These are phyloP conservation scores for Sminthurides aquaticus DNA, from an alignment of 2,888 invertebrate genomes.

Conservation along the genomic window DNA sequence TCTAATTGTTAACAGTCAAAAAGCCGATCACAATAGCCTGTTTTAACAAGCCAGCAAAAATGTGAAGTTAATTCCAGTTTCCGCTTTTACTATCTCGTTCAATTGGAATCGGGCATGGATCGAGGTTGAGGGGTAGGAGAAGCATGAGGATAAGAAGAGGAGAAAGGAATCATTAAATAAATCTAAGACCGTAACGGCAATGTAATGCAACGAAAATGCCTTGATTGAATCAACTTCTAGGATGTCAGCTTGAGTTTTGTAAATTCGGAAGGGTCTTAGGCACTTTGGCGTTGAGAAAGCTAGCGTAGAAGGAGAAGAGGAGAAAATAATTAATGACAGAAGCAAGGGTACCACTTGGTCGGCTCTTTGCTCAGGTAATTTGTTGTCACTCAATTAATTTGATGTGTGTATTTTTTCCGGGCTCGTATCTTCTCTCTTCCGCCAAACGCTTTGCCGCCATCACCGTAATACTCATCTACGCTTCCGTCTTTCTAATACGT, in stretches of 20 bases:
- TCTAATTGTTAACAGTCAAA: too few relatives aligned
- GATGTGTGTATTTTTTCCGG: not conserved
- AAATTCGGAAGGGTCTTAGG: too few relatives aligned
- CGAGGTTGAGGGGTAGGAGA: too few relatives aligned
- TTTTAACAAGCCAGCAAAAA: too few relatives aligned
- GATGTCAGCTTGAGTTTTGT: slow-evolving; percentile 23
- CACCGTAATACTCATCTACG: too few relatives aligned
- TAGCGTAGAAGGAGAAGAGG: slow-evolving; percentile 15
- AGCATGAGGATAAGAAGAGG: too few relatives aligned
- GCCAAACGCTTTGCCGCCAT: not conserved
- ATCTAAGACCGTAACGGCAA: slow-evolving; percentile 8
- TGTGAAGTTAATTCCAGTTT: too few relatives aligned
- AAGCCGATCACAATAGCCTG: too few relatives aligned
- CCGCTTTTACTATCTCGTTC: too few relatives aligned
- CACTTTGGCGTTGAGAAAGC: slow-evolving; percentile 7
- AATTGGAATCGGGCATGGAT: too few relatives aligned
- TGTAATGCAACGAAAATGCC: slow-evolving; percentile 24
- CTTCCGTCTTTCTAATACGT: too few relatives aligned
- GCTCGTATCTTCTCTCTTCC: not conserved
- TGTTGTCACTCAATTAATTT: not conserved
- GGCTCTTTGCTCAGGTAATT: not conserved
- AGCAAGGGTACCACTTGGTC: not conserved
- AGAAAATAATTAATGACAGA: not conserved
- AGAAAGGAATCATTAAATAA: slow-evolving; percentile 3
- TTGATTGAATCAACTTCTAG: slow-evolving; percentile 24